A percentile compares a stretch with the other conserved stretches of the same genome.
Evolutionary conservation across 53 echinoderm and acorn worm species (phyloP).

Genomic region (Zoroaster sp.): DNA sequence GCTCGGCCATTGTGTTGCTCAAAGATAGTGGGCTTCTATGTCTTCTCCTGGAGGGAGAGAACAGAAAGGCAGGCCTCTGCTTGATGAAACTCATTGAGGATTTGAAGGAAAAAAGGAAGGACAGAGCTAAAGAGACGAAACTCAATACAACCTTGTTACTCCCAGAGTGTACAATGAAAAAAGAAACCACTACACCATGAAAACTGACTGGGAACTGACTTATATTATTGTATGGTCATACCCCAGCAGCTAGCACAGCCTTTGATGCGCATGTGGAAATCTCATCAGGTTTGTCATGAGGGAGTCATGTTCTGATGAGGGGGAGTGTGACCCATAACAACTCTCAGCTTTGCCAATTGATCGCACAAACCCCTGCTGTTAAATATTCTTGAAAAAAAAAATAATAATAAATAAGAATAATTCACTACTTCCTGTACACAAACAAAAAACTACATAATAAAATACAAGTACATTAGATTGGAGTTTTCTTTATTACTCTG

Average conservation of each 20-base stretch:
- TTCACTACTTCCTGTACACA: no score
- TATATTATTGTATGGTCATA: not conserved
- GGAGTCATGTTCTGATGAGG: conserved; percentile 12
- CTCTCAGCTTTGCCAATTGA: not conserved
- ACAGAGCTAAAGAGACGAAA: not conserved
- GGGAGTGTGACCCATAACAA: conserved; percentile 13
- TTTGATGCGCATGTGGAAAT: conserved; percentile 30
- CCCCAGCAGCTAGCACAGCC: not conserved
- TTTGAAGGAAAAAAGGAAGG: not conserved
- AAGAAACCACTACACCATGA: not conserved
- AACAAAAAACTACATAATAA: no score
- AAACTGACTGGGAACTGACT: not conserved
- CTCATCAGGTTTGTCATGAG: conserved; percentile 18
- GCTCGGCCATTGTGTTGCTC: conserved; percentile 9
- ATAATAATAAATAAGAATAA: no score
- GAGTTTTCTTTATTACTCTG: no score
- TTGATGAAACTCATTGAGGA: conserved; percentile 35
- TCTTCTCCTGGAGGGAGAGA: conserved; percentile 22
- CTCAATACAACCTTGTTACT: not conserved
- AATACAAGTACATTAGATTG: no score
- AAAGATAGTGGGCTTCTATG: not conserved
- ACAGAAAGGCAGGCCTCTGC: conserved; percentile 19
- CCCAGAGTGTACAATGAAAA: not conserved
- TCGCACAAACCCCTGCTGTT: conserved; percentile 15
- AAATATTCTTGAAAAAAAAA: no score